These are phyloP conservation scores for Nasonia giraulti DNA, from an alignment of 1,140 invertebrate species.

Conservation along the genomic window DNA sequence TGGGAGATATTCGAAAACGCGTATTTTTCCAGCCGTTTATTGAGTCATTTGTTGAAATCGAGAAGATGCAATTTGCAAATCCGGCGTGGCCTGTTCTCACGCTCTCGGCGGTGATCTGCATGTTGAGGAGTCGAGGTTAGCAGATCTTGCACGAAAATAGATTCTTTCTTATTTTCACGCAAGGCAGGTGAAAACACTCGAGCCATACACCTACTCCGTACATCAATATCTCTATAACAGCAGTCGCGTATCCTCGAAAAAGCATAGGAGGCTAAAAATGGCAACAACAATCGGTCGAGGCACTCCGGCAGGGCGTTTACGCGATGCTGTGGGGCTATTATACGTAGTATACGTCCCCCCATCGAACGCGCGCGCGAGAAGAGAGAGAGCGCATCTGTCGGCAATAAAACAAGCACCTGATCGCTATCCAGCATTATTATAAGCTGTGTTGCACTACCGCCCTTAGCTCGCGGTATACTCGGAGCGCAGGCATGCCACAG, in stretches of 20 bases:
- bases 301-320: constrained; percentile 4
- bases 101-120: no score
- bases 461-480: constrained; percentile 46
- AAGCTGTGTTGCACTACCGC: constrained; percentile 1
- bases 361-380: neutral
- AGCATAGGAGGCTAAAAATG: neutral
- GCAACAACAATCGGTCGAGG: neutral
- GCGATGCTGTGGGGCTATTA: constrained; percentile 34
- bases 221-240: neutral
- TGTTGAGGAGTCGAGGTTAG: no score
- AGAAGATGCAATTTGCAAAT: constrained; percentile 4
- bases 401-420: constrained; percentile 61
- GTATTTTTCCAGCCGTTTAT: neutral
- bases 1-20: neutral
- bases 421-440: constrained; percentile 60
- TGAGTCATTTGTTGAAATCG: constrained; percentile 34
- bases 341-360: constrained; percentile 40
- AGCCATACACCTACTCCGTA: neutral
- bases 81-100: no score
- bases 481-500: neutral
- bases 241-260: neutral
- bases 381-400: constrained; percentile 54
- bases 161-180: no score
- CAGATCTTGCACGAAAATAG: no score
- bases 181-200: neutral